Conservation (phyloP, 2,888 invertebrate genomes). For the Panzeria rudis region DNA sequence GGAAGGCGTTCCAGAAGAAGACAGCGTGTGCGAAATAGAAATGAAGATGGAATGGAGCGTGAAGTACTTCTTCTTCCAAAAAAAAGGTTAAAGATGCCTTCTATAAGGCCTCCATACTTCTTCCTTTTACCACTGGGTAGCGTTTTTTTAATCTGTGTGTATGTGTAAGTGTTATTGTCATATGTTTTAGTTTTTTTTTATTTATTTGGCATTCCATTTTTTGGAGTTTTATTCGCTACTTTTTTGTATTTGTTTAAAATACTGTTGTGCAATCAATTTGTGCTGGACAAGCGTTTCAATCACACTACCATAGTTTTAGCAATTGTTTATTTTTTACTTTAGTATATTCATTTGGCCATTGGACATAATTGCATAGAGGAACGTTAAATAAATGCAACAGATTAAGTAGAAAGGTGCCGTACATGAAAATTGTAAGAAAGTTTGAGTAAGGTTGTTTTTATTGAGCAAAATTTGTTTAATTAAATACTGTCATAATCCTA, state of each 20-base stretch:
- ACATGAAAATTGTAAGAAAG: neutral
- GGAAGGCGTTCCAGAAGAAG: too few relatives aligned
- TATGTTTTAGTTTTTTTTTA: conserved; percentile 35
- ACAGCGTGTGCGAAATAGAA: too few relatives aligned
- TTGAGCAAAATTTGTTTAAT: too few relatives aligned
- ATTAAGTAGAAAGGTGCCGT: neutral
- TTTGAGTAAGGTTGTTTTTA: neutral
- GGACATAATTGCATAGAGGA: neutral
- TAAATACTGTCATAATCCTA: too few relatives aligned
- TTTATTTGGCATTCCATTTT: conserved; percentile 19
- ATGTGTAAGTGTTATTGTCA: conserved; percentile 32
- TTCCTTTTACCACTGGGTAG: too few relatives aligned
- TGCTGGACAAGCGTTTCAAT: conserved; percentile 68
- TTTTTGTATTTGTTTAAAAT: conserved; percentile 1
- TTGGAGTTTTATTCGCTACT: conserved; percentile 4
- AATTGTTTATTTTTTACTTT: neutral
- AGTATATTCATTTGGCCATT: neutral
- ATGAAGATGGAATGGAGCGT: too few relatives aligned
- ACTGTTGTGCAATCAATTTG: conserved; percentile 63
- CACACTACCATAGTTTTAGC: conserved; percentile 14
- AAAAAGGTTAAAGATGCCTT: too few relatives aligned
- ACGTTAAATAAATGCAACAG: neutral
- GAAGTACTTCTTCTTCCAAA: too few relatives aligned
- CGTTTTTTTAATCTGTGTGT: neutral
- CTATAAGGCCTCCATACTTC: too few relatives aligned